These are phyloP conservation scores for Baronia brevicornis DNA, from an alignment of 2,888 invertebrate genomes.

Conservation along the genomic window DNA sequence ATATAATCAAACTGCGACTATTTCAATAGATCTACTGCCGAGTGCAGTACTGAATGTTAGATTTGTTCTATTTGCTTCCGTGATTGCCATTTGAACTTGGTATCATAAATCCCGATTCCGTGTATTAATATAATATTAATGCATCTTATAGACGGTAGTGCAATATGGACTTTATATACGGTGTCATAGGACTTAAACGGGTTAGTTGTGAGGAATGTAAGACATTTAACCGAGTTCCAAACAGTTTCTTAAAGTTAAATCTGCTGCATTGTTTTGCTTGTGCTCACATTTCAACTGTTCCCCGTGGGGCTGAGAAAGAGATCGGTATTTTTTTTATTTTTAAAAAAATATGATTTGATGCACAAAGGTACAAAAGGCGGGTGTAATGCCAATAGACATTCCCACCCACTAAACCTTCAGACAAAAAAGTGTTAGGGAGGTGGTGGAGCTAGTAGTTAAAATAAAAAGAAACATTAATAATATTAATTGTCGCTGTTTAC, in stretches of 20 bases:
- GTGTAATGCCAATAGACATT: too few relatives aligned
- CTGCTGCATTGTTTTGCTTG: slow-evolving; percentile 10
- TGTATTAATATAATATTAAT: slow-evolving; percentile 5
- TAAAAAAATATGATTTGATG: too few relatives aligned
- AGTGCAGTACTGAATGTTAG: slow-evolving; percentile 4
- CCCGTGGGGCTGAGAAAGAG: slow-evolving; percentile 12
- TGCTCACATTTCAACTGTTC: slow-evolving; percentile 10
- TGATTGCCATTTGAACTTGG: slow-evolving; percentile 10
- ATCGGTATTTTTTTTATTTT: too few relatives aligned
- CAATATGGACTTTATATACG: slow-evolving; percentile 1
- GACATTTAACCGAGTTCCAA: slow-evolving; percentile 7
- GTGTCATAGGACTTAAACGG: slow-evolving; percentile 2
- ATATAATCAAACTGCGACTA: slow-evolving; percentile 14
- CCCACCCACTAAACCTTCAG: too few relatives aligned
- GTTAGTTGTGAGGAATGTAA: slow-evolving; percentile 4
- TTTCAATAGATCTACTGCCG: slow-evolving; percentile 8
- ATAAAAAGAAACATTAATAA: too few relatives aligned
- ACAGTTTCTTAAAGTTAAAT: slow-evolving; percentile 9
- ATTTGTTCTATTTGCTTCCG: slow-evolving; percentile 11
- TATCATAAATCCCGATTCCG: slow-evolving; percentile 6
- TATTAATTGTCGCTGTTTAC: too few relatives aligned
- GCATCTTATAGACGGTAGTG: neutral
- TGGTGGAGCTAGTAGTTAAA: too few relatives aligned
- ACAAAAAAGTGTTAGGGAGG: too few relatives aligned
- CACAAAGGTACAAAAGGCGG: too few relatives aligned